Base-by-base conservation (phyloP, 2,888 invertebrate species). In the Metellina segmentata region DNA sequence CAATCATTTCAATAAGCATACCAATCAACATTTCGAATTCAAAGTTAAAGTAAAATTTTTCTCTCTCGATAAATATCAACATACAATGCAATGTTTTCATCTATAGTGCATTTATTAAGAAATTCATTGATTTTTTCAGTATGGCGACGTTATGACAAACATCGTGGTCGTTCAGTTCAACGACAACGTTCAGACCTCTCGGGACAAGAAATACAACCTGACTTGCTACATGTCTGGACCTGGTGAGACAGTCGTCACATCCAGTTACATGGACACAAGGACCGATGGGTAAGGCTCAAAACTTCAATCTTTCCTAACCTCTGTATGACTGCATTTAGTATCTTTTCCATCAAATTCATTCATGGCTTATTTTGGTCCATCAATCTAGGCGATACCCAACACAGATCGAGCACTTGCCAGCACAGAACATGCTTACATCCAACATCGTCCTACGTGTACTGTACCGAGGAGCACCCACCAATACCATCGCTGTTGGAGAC, bases 151-250 rank as follows among this genome's bases (percentile, higher is more conserved):
- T 6, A 97, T 98, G 97, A 98, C 98, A 90, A 98, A 98, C 94
- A 98, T 98, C 93, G 98, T 98, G 7, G 98, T 98, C 49, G 98
- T 98, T 0, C 98, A 98, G 95, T 98, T 98, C 95, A 98, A 98
- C 94, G 98, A 98, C 95, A 97, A 97, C 94, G 98, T 98, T 0
- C 98, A 98, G 95, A 98, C 98, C 0, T 97, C 97, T 48, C 96
- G 97, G 93, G 98, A 98, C 95, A 98, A 98, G 94, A 96, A 98
- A n/a, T 98, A 98, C 95, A 98, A 98, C 95, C 95, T 98, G 93
- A 98, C 98, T 16, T 98, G 98, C 94, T 96, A 98, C 89, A 98
- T 98, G 95, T 96, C 98, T 94, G 98, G 98, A 49, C 98, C 98
- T 0, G 98, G 98, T 34, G 98, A 98, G 95, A 98, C 98, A 13